These are phyloP conservation scores for Channa striata DNA, from an alignment of 2,797 vertebrate species.

Conservation along the genomic window DNA sequence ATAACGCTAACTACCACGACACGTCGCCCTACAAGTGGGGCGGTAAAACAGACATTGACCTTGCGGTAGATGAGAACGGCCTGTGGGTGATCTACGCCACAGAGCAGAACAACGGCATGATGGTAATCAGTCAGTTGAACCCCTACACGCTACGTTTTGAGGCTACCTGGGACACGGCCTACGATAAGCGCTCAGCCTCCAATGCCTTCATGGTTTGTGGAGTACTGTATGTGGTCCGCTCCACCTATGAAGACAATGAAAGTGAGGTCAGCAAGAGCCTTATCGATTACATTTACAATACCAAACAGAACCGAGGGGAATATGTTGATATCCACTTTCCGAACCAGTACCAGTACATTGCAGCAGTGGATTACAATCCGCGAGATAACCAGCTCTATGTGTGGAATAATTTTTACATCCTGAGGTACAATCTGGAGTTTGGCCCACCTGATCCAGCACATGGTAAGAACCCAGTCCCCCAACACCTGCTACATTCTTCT, in stretches of 20 bases:
- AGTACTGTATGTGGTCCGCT: conserved; percentile 96
- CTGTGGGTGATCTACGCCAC: conserved; percentile 99
- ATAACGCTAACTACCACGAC: conserved; percentile 99
- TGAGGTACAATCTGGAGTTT: conserved; percentile 96
- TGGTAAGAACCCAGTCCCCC: conserved; percentile 85
- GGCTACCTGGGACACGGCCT: conserved; percentile 96
- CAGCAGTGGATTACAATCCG: conserved; percentile 99
- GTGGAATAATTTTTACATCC: conserved; percentile 99
- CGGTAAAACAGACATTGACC: conserved; percentile 98
- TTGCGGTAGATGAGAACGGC: conserved; percentile 98
- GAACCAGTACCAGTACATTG: conserved; percentile 99
- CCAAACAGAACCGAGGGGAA: conserved; percentile 92
- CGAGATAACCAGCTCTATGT: conserved; percentile 98
- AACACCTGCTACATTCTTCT: conserved; percentile 13
- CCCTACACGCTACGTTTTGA: conserved; percentile 98
- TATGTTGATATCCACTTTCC: conserved; percentile 96
- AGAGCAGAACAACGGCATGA: conserved; percentile 99
- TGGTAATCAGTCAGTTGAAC: conserved; percentile 98
- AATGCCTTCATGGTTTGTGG: conserved; percentile 99
- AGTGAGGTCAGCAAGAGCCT: conserved; percentile 96
- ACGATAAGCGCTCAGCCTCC: conserved; percentile 97
- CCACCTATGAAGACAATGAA: conserved; percentile 98
- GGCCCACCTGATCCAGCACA: conserved; percentile 97
- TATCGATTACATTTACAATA: conserved; percentile 98
- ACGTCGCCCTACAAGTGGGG: conserved; percentile 99